Percentiles rank a stretch among this genome's conserved stretches.
phyloP scores from a whole-genome alignment of 2,888 invertebrate genomes.

The Eledona agricola region DNA sequence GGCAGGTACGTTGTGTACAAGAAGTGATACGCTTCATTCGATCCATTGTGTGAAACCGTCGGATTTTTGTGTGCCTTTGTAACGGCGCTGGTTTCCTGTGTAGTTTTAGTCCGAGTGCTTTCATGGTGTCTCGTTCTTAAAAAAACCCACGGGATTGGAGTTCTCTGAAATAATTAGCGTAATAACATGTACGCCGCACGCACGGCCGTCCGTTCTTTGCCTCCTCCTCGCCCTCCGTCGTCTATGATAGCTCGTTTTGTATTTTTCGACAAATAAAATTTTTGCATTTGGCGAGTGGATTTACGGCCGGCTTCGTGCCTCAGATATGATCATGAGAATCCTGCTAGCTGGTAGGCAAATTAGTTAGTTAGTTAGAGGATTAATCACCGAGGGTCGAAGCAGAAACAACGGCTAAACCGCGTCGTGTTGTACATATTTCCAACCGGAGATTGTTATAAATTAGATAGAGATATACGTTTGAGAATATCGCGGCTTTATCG shows the following conservation, averaged over 20 bases:
- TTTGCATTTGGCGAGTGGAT: conserved; percentile 6
- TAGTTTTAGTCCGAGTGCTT: conserved; percentile 16
- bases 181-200: conserved; percentile 44
- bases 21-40: conserved; percentile 37
- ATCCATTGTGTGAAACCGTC: conserved; percentile 30
- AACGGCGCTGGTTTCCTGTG: conserved; percentile 27
- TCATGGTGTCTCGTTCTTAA: conserved; percentile 11
- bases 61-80: conserved; percentile 23
- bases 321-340: conserved; percentile 39
- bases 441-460: conserved; percentile 42
- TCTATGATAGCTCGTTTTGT: no score
- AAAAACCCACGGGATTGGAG: conserved; percentile 42
- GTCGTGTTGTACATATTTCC: conserved; percentile 42
- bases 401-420: conserved; percentile 40
- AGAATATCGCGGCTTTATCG: conserved; percentile 39
- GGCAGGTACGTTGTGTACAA: conserved; percentile 33
- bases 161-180: conserved; percentile 47
- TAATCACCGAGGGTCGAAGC: conserved; percentile 36
- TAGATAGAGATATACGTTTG: conserved; percentile 44
- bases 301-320: conserved; percentile 22
- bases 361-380: conserved; percentile 40
- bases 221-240: conserved; percentile 2
- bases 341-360: conserved; percentile 38
- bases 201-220: conserved; percentile 21
- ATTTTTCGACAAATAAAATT: no score